A percentile compares a stretch with the other conserved stretches of the same genome.
These are phyloP conservation scores for Drosophila ustulata DNA, from an alignment of 2,888 invertebrate species.

Conservation along the genomic window DNA sequence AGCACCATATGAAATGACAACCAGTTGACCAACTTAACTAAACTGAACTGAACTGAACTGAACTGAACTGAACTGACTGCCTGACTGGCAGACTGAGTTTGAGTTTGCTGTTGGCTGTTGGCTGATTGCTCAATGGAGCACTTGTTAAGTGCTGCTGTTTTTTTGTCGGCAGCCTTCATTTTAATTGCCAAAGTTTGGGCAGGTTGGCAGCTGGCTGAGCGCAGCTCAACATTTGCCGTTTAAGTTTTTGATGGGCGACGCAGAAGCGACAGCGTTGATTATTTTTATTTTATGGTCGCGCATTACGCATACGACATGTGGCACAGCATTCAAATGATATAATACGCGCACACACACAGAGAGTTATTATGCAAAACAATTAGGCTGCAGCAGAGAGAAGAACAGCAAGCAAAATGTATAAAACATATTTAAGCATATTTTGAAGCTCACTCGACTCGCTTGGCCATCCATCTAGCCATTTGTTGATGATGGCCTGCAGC, in stretches of 20 bases:
- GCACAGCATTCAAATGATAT: constrained; percentile 46
- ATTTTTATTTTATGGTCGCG: constrained; percentile 32
- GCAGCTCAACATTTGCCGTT: constrained; percentile 44
- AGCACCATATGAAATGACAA: constrained; percentile 35
- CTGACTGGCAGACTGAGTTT: no score
- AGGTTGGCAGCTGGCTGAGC: constrained; percentile 47
- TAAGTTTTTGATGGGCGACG: constrained; percentile 61
- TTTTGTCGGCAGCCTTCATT: constrained; percentile 39
- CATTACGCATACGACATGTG: constrained; percentile 75
- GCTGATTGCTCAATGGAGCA: constrained; percentile 47
- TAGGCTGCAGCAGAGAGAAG: constrained; percentile 42
- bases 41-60: constrained; percentile 11
- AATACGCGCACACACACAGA: constrained; percentile 17
- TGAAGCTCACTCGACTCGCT: constrained; percentile 16
- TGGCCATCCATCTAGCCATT: constrained; percentile 6
- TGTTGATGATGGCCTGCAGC: constrained; percentile 49
- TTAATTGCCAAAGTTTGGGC: constrained; percentile 66
- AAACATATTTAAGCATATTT: constrained; percentile 41
- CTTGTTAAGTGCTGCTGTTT: constrained; percentile 20
- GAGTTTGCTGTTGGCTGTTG: constrained; percentile 7
- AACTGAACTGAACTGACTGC: constrained; percentile 4
- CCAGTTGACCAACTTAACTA: constrained; percentile 20
- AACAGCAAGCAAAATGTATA: constrained; percentile 39
- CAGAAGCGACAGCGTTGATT: constrained; percentile 58
- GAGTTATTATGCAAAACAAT: constrained; percentile 63